These are phyloP conservation scores for Drosophila affinis DNA, from an alignment of 2,888 invertebrate species.

Conservation along the genomic window DNA sequence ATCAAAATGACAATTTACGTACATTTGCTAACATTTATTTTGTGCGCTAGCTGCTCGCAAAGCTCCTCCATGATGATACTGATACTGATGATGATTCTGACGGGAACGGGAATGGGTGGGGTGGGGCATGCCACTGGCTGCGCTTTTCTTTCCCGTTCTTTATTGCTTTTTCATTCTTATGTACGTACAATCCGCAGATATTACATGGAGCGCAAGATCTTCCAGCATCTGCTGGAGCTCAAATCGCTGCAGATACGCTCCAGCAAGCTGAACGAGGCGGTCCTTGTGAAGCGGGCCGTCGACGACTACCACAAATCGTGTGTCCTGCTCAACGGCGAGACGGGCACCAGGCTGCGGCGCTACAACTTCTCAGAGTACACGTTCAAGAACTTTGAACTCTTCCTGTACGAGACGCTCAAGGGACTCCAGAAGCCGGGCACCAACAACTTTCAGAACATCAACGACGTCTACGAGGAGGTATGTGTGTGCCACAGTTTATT, in stretches of 20 bases:
- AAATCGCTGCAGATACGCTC: conserved; percentile 96
- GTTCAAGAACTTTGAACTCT: conserved; percentile 92
- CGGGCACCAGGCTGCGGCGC: conserved; percentile 85
- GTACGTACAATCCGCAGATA: conserved; percentile 86
- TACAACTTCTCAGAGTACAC: conserved; percentile 88
- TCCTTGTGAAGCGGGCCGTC: conserved; percentile 93
- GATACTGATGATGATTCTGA: conserved; percentile 12
- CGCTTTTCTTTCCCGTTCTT: conserved; percentile 16
- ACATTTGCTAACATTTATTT: conserved; percentile 70
- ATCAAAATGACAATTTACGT: conserved; percentile 77
- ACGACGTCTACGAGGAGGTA: conserved; percentile 87
- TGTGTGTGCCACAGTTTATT: conserved; percentile 81
- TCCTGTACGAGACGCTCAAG: conserved; percentile 93
- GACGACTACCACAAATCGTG: conserved; percentile 92
- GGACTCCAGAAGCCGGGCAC: conserved; percentile 89
- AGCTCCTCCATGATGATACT: conserved; percentile 1
- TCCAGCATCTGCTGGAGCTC: conserved; percentile 95
- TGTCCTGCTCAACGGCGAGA: conserved; percentile 86
- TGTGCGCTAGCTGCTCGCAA: conserved; percentile 53
- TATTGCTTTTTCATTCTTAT: background rate
- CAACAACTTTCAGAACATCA: conserved; percentile 87
- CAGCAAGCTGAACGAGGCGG: conserved; percentile 93
- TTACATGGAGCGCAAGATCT: conserved; percentile 95
- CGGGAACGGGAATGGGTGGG: conserved; percentile 2
- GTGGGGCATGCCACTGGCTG: conserved; percentile 8